phyloP scores from a whole-genome alignment of 2,888 invertebrate genomes.

The Caenorhabditis wallacei region DNA sequence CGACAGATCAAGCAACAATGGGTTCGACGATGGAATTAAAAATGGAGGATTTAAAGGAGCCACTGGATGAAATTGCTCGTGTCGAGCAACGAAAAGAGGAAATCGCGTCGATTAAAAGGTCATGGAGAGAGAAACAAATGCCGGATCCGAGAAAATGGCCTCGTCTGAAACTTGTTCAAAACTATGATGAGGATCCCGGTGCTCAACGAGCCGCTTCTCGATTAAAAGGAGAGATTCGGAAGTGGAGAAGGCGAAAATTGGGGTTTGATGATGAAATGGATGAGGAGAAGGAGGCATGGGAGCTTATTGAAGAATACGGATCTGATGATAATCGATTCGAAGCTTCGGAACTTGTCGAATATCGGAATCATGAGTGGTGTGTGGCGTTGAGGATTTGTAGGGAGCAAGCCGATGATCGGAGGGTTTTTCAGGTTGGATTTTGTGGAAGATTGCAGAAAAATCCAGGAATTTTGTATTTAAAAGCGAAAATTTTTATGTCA shows the following conservation, averaged over 20 bases:
- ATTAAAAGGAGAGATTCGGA: background rate
- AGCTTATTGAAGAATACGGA: background rate
- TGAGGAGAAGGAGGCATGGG: background rate
- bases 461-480: too few relatives aligned
- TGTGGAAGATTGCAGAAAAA: too few relatives aligned
- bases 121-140: background rate
- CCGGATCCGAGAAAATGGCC: slow-evolving; percentile 20
- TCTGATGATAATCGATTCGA: slow-evolving; percentile 48
- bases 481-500: too few relatives aligned
- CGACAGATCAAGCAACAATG: background rate
- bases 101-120: background rate
- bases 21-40: background rate
- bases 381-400: slow-evolving; percentile 18
- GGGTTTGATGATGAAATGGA: background rate
- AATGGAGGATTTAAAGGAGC: background rate
- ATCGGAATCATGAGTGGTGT: slow-evolving; percentile 21
- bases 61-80: too few relatives aligned
- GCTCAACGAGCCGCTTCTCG: background rate
- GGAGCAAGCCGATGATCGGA: slow-evolving; percentile 13
- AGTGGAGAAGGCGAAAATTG: background rate
- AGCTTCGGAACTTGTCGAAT: slow-evolving; percentile 35
- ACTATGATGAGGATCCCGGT: slow-evolving; percentile 15
- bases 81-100: background rate
- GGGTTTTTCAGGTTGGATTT: slow-evolving; percentile 3
- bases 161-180: background rate